Base-by-base conservation (phyloP, 2,888 invertebrate species). In the Cryptocephalus moraei region DNA sequence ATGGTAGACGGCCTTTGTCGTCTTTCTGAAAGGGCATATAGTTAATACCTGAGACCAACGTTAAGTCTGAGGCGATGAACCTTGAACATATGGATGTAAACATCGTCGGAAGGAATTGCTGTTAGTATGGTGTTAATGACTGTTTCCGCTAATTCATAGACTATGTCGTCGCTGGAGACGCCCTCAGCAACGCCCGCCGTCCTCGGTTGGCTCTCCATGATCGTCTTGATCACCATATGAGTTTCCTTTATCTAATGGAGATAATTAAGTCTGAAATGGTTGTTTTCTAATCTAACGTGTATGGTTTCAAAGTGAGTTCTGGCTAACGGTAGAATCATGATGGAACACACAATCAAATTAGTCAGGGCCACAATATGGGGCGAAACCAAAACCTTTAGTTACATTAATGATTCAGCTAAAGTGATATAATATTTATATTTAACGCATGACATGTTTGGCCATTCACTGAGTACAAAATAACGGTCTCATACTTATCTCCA, bases 151-250 rank as follows among this genome's bases (percentile, higher is more conserved):
- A 89, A 71, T 45, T 90, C 83, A 67, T 80, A 82, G 14, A 85
- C 89, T 22, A 89, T 82, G 45, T 89, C 86, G 59, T 92, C 80
- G 55, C 81, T 80, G 11, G 88, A 79, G 68, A 83, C 79, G 1
- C 80, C 85, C 43, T 72, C 73, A 1, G 71, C 76, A 0, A 74
- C 75, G 1, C 77, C 77, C 8, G 73, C 71, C 1, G 79, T 66
- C 31, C 86, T 78, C 0, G 91, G 90, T 62, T 92, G 91, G 1
- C 91, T 83, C 51, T 86, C 81, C 57, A 90, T 75, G 60, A 93
- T 81, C 0, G 88, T 88, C 51, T 71, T 72, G 14, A 91, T 73
- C 10, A 91, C 74, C 22, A 79, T 76, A 48, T 75, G 75, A 0
- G 90, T 87, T 71, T 92, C 92, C 73, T 90, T 86, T 44, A 79